phyloP scores from a whole-genome alignment of 2,797 vertebrate species.

The Clarias fuscus region DNA sequence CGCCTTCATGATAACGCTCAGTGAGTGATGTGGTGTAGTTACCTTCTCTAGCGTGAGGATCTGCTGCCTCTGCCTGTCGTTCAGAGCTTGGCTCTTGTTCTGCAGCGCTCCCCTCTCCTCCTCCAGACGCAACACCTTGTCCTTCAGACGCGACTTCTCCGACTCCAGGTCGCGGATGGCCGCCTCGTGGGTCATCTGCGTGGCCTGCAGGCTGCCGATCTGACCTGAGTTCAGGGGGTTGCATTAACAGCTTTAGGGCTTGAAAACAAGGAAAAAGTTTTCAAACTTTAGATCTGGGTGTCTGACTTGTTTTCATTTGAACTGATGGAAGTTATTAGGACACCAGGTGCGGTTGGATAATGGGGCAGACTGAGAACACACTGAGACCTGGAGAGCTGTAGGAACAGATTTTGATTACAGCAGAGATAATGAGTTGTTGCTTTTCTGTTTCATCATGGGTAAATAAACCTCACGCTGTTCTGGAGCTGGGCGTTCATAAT shows the following conservation, averaged over 20 bases:
- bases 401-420: background rate
- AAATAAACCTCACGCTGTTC: background rate
- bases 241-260: background rate
- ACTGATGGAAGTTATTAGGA: background rate
- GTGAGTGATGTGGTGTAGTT: background rate
- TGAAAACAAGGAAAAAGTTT: background rate
- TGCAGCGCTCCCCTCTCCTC: slow-evolving; percentile 89
- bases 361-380: background rate
- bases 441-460: background rate
- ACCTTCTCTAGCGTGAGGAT: slow-evolving; percentile 92
- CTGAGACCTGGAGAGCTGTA: background rate
- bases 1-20: background rate
- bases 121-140: slow-evolving; percentile 89
- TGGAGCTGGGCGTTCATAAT: background rate
- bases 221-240: slow-evolving; percentile 78
- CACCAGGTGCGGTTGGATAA: background rate
- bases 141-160: slow-evolving; percentile 89
- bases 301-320: background rate
- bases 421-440: background rate
- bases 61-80: slow-evolving; percentile 91
- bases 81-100: slow-evolving; percentile 87
- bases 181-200: slow-evolving; percentile 96
- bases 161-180: slow-evolving; percentile 96
- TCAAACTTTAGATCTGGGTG: background rate
- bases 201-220: slow-evolving; percentile 97